These are phyloP conservation scores for Nycteola revayana DNA, from an alignment of 2,888 invertebrate genomes.

Conservation along the genomic window DNA sequence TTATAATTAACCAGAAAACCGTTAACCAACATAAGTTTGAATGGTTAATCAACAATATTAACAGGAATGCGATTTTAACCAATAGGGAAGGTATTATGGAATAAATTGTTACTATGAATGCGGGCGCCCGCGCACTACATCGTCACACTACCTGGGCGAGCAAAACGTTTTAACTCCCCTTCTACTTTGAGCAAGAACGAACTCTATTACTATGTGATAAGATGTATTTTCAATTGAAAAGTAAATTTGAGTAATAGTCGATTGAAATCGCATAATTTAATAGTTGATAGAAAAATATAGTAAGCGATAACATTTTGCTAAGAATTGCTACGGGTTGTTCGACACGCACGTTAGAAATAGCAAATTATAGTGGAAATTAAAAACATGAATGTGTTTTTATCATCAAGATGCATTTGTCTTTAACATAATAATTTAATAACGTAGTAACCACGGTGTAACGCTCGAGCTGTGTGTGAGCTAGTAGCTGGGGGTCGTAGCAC, in stretches of 20 bases:
- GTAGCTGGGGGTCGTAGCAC: too few relatives aligned
- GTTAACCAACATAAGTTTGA: slow-evolving; percentile 66
- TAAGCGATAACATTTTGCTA: slow-evolving; percentile 50
- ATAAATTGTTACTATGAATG: slow-evolving; percentile 63
- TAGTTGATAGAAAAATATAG: slow-evolving; percentile 58
- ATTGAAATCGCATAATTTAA: slow-evolving; percentile 46
- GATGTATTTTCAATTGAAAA: slow-evolving; percentile 4
- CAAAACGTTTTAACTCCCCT: slow-evolving; percentile 34
- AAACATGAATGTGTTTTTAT: slow-evolving; percentile 8
- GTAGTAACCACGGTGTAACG: too few relatives aligned
- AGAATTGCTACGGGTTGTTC: slow-evolving; percentile 48
- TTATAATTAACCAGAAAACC: slow-evolving; percentile 47
- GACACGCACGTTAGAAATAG: slow-evolving; percentile 35
- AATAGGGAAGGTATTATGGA: slow-evolving; percentile 71
- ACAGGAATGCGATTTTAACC: slow-evolving; percentile 71
- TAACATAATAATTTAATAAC: too few relatives aligned
- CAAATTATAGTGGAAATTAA: slow-evolving; percentile 18
- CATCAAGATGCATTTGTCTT: too few relatives aligned
- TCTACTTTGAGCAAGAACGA: slow-evolving; percentile 28
- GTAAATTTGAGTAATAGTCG: slow-evolving; percentile 17
- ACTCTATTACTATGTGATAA: slow-evolving; percentile 28
- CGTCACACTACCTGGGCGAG: slow-evolving; percentile 26
- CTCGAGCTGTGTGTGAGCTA: too few relatives aligned
- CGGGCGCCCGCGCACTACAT: slow-evolving; percentile 66
- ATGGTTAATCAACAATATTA: slow-evolving; percentile 62